Evolutionary conservation across 2,797 vertebrate genomes (phyloP).

Genomic region (Sarcoramphus papa): DNA sequence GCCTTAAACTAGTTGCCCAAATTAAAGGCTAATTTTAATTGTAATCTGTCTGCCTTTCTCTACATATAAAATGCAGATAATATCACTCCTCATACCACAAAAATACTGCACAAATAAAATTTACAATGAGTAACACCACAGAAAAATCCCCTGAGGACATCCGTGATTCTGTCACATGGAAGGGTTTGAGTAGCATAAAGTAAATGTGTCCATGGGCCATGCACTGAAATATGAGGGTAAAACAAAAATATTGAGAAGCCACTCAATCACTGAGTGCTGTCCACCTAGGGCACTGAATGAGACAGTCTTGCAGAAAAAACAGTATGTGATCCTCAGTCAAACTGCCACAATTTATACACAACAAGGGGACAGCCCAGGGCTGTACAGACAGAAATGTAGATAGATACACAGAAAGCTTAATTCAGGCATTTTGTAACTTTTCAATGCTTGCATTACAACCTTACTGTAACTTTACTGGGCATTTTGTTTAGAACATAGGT

Average conservation of each 20-base stretch:
- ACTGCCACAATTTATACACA: constrained; percentile 2
- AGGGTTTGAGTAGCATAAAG: not conserved
- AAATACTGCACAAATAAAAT: not conserved
- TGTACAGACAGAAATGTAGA: not conserved
- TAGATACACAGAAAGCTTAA: not conserved
- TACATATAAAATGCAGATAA: not conserved
- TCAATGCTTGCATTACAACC: not conserved
- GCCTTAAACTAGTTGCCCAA: not conserved
- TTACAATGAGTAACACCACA: not conserved
- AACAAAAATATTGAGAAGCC: not conserved
- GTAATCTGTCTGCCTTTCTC: not conserved
- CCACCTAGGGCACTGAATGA: not conserved
- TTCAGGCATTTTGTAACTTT: not conserved
- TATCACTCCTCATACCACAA: not conserved
- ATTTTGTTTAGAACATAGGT: not conserved
- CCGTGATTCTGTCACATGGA: not conserved
- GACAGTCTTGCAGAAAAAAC: not conserved
- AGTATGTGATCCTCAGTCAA: not conserved
- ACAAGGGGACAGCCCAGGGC: not conserved
- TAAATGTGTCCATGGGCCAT: not conserved
- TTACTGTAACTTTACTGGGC: not conserved
- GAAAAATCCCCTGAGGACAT: not conserved
- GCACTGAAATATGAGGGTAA: not conserved
- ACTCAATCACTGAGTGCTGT: not conserved
- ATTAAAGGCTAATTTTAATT: not conserved